A percentile compares a stretch with the other conserved stretches of the same genome.
Evolutionary conservation across 1,140 invertebrate genomes (phyloP).

Genomic region (Marisa cornuarietis): DNA sequence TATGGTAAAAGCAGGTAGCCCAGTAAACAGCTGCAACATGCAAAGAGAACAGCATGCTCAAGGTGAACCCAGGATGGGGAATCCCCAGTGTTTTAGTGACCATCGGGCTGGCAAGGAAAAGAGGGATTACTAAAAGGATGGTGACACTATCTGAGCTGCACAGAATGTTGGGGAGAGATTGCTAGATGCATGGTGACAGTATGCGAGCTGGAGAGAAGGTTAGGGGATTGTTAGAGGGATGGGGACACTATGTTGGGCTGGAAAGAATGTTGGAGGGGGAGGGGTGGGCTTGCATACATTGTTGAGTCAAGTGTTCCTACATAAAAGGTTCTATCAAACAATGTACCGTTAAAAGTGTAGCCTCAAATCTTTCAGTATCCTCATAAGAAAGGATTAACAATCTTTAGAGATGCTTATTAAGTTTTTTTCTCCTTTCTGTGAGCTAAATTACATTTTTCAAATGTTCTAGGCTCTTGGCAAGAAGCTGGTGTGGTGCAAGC

Average conservation of each 20-base stretch:
- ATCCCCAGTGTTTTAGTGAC: not conserved
- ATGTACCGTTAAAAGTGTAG: not conserved
- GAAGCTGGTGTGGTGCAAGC: constrained; percentile 63
- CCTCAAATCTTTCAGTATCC: not conserved
- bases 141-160: not conserved
- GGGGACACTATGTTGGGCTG: not conserved
- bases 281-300: not conserved
- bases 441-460: not conserved
- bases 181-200: not conserved
- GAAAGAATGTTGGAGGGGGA: not conserved
- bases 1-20: too few relatives aligned
- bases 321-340: not conserved
- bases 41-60: too few relatives aligned
- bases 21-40: too few relatives aligned
- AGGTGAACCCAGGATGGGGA: not conserved
- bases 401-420: too few relatives aligned
- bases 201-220: not conserved
- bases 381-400: not conserved
- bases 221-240: not conserved
- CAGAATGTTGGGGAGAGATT: too few relatives aligned
- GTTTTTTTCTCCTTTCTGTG: not conserved
- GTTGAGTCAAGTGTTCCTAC: not conserved
- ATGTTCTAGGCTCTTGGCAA: constrained; percentile 62
- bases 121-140: not conserved
- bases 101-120: not conserved